Base-by-base conservation (phyloP, 1,140 invertebrate species). In the Diabrotica undecimpunctata region DNA sequence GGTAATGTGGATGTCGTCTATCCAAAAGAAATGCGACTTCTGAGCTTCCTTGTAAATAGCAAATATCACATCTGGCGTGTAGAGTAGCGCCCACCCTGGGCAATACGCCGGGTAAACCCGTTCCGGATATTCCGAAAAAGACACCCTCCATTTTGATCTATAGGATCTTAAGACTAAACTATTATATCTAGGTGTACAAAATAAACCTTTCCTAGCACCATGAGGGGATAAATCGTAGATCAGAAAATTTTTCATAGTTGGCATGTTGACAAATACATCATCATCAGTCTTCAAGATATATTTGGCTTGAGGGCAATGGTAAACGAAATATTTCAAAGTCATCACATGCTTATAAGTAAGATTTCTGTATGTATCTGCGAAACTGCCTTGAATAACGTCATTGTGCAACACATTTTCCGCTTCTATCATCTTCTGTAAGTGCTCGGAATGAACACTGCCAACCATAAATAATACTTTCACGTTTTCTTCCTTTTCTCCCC, bases 261-360 rank as follows among this genome's bases (percentile, higher is more conserved):
- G 82, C 53, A 86, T 84, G 78, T 92, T 88, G 54, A 92, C 88
- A 75, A 91, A 90, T 52, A 92, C 85, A 79, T 93, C 90, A 72
- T 93, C 90, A 75, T 93, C 90, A 72, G 87, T 85, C 78, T 93
- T 92, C 69, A 93, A 81, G 68, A 92, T 79, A 78, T 89, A 90
- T 74, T 86, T 87, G 41, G 88, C 89, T 68, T 83, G 80, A 58
- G 83, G 78, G 79, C 88, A 90, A 78, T 88, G 84, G 74, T 88
- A 86, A 6, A 85, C 82, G 52, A 87, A 84, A 88, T 91, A 95
- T 76, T 92, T 91, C n/a, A 95, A 83, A 1, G 85, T 87, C 85
- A 92, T 90, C 5, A 91, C 86, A 78, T 93, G 91, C 79, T 95
- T 95, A 73, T 93, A 92, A 2, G 92, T 94, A 79, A 95, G 84